These are phyloP conservation scores for Ascaphus truei DNA, from an alignment of 2,113 vertebrate species.

Conservation along the genomic window DNA sequence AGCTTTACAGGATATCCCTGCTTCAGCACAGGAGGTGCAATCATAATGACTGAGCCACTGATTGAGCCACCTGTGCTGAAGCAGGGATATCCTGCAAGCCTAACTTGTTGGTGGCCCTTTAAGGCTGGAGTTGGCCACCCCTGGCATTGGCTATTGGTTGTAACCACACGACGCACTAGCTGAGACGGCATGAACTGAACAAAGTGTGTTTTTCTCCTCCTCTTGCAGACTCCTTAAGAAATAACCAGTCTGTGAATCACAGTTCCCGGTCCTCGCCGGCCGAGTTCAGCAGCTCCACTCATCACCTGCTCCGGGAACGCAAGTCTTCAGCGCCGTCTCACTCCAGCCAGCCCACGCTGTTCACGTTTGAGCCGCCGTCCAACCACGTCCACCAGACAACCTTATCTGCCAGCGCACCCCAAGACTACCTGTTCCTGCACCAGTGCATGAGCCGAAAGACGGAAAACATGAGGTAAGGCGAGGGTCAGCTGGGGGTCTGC, in stretches of 20 bases:
- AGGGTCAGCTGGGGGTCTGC: too few species aligned
- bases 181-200: too few species aligned
- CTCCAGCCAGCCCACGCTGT: slow-evolving; percentile 91
- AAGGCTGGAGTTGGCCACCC: too few species aligned
- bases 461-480: slow-evolving; percentile 81
- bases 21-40: too few species aligned
- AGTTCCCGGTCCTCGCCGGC: slow-evolving; percentile 78
- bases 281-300: slow-evolving; percentile 69
- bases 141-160: too few species aligned
- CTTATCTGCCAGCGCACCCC: slow-evolving; percentile 89
- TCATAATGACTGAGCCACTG: too few species aligned
- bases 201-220: neutral
- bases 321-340: slow-evolving; percentile 81
- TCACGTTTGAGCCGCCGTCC: slow-evolving; percentile 85
- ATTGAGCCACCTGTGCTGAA: neutral
- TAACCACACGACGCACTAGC: too few species aligned
- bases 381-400: slow-evolving; percentile 62
- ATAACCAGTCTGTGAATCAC: slow-evolving; percentile 59
- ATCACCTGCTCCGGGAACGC: slow-evolving; percentile 78
- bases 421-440: slow-evolving; percentile 96
- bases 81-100: neutral
- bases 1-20: too few species aligned
- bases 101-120: too few species aligned
- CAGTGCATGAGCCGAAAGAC: slow-evolving; percentile 95
- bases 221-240: slow-evolving; percentile 75